Conservation (phyloP, 2,797 vertebrate genomes). For the Labeo calbasu region DNA sequence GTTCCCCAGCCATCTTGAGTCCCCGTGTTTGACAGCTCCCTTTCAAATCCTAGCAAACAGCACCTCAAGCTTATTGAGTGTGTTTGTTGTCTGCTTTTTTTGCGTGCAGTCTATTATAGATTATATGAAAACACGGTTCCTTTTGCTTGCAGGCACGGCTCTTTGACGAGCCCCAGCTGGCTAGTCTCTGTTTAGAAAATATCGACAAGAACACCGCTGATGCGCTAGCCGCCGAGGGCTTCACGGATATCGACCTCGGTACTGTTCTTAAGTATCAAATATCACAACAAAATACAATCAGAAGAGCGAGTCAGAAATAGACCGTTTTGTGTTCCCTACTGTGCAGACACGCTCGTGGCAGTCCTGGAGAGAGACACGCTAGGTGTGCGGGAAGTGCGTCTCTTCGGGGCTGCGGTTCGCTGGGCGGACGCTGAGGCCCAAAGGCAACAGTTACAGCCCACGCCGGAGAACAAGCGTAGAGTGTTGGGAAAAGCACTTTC, state of each 20-base stretch:
- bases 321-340: constrained; percentile 36
- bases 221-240: constrained; percentile 94
- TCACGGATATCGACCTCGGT: constrained; percentile 98
- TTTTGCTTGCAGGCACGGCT: constrained; percentile 85
- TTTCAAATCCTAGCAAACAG: constrained; percentile 11
- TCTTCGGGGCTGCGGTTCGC: constrained; percentile 93
- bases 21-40: not conserved
- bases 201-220: constrained; percentile 98
- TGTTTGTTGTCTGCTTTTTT: constrained; percentile 8
- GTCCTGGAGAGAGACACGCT: constrained; percentile 95
- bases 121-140: not conserved
- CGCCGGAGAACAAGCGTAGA: constrained; percentile 92
- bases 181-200: constrained; percentile 95
- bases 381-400: constrained; percentile 93
- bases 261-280: constrained; percentile 39
- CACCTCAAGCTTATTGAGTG: constrained; percentile 5
- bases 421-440: constrained; percentile 96
- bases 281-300: constrained; percentile 9
- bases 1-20: not conserved
- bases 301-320: not conserved
- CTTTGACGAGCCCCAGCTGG: constrained; percentile 96
- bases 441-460: constrained; percentile 90
- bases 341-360: constrained; percentile 90
- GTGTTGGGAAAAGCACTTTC: constrained; percentile 91
- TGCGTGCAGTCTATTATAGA: not conserved